Base-by-base conservation (phyloP, 2,888 invertebrate genomes). In the Dolomedes plantarius region DNA sequence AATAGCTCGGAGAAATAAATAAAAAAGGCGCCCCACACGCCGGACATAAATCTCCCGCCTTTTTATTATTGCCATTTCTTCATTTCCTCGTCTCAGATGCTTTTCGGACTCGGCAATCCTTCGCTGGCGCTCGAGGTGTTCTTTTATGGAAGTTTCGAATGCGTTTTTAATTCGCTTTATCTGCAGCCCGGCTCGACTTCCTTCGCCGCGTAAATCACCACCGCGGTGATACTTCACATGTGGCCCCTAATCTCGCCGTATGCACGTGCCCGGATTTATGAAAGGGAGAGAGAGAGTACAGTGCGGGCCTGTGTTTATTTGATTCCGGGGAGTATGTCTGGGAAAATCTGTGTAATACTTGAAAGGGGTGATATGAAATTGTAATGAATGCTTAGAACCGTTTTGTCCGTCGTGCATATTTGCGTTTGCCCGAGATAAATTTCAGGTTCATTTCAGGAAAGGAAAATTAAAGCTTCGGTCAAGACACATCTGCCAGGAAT, bases 131-230 rank as follows among this genome's bases (percentile, higher is more conserved):
- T 36, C 36, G 31, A 29, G 69, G 69, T 46, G 28, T 50, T 69
- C 81, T 69, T 81, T 81, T 81, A 75, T 69, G 81, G 81, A 81
- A 75, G 50, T 68, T 69, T 81, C 56, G 68, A 81, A 75, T 69
- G 81, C 75, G 81, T 81, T 81, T 81, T 75, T 81, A 81, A 81
- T 81, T 81, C 81, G 68, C 68, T 81, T 81, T 81, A 81, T 75
- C 81, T 81, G 41, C 64, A 27, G 31, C 67, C 9, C 56, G 46
- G 72, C 75, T 62, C 78, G 56, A 28, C 62, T 72, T 79, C 64
- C 71, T 41, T 64, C 56, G 19, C 56, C 41, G 23, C 29, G 56
- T 79, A 71, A 79, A 79, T 79, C 78, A 79, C 64, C 6, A 41
- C 39, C 68, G 2, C 23, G 32, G 39, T 68, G 68, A 39, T 68